Evolutionary conservation across 2,113 vertebrate genomes (phyloP), one percentile per base, ranked within the genome.

Genomic region (Callocephalon fimbriatum): DNA sequence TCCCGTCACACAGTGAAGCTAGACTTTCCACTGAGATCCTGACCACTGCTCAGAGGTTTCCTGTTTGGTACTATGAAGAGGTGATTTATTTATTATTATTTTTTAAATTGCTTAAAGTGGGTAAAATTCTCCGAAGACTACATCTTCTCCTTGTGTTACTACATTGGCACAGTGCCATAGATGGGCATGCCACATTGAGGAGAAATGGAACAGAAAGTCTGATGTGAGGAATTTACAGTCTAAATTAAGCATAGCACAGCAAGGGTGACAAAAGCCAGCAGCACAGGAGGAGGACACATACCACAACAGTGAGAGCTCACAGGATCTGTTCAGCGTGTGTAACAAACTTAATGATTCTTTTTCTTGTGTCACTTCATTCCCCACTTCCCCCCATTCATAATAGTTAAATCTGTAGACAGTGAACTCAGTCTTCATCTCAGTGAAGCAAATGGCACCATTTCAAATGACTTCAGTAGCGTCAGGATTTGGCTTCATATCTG

Each of bases 1-100:
- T 42, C 72, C 53, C 0, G 0, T 63, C 74, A 63, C 59, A 54
- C 29, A 65, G 59, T 83, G 81, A 95, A 94, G 87, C 50, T 44
- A 88, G 61, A 90, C 63, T 85, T 95, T 97, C 93, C 96, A 95
- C 86, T 75, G 68, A 86, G 70, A 72, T 88, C 71, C 97, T 94
- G 88, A 94, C 91, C 93, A 67, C 66, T 90, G 87, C 51, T 76
- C 93, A 77, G 89, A 86, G 80, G 86, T 87, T 93, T 95, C 87
- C 91, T 95, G 96, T 94, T 95, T 79, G 63, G 86, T 92, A 63
- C 88, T 79, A 85, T 58, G 86, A 94, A 92, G 95, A 93, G 74
- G 80, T 93, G 86, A 94, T 90, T 88, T 91, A 94, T 78, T 83
- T 75, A 31, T 76, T 62, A 50, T 62, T 71, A 23, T 77, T 86